phyloP scores from a whole-genome alignment of 1,140 invertebrate genomes.

The Atta colombica region DNA sequence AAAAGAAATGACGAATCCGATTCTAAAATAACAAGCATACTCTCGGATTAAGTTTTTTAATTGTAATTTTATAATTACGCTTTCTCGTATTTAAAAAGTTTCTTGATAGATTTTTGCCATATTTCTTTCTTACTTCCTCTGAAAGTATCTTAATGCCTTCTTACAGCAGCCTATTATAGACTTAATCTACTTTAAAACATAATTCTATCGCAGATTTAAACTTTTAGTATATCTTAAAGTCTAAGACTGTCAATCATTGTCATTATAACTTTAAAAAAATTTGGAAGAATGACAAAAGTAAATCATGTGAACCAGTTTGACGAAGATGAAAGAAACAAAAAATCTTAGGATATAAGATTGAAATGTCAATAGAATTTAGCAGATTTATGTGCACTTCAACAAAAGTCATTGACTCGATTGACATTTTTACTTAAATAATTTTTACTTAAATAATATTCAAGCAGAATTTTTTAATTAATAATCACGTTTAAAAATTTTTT shows the following conservation, averaged over 20 bases:
- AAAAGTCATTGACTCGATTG: not conserved
- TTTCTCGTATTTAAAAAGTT: conserved; percentile 8
- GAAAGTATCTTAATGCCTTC: not conserved
- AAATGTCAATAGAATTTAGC: not conserved
- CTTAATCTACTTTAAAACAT: not conserved
- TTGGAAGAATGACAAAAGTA: not conserved
- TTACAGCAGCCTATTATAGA: not conserved
- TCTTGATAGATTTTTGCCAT: not conserved
- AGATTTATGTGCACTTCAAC: not conserved
- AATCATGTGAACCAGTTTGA: not conserved
- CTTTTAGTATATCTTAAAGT: not conserved
- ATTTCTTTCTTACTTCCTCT: not conserved
- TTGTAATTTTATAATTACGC: conserved; percentile 39
- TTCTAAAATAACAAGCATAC: conserved; percentile 10
- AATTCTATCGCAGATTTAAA: conserved; percentile 8
- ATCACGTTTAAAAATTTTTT: not conserved
- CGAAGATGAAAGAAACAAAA: not conserved
- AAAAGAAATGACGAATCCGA: not conserved
- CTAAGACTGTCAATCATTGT: not conserved
- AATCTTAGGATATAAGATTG: not conserved
- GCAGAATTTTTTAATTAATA: conserved; percentile 11
- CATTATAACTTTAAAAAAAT: not conserved
- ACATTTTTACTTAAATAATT: not conserved
- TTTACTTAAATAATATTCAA: not conserved
- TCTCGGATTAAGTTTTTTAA: conserved; percentile 38